A percentile compares a stretch with the other conserved stretches of the same genome.
These are phyloP conservation scores for Pseudopodoces humilis DNA, from an alignment of 2,113 vertebrate species.

Conservation along the genomic window DNA sequence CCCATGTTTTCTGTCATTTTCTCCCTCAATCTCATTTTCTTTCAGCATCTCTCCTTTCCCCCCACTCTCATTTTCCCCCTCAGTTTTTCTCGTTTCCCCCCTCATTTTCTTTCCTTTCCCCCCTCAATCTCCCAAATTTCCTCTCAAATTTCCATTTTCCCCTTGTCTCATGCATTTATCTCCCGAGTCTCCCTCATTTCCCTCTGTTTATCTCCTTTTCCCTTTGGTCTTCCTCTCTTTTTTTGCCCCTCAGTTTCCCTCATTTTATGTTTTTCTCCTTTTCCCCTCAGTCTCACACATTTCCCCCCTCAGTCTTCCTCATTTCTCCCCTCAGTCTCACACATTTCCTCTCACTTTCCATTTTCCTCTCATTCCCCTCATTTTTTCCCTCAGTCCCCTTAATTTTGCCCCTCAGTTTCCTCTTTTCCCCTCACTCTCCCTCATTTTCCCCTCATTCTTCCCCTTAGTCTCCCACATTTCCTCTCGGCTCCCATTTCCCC, in stretches of 20 bases:
- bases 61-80: background rate
- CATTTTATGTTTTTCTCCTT: background rate
- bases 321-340: background rate
- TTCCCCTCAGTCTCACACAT: background rate
- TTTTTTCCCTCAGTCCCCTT: too few species aligned
- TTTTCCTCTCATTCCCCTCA: background rate
- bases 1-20: background rate
- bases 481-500: background rate
- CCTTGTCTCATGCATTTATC: background rate
- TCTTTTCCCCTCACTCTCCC: background rate
- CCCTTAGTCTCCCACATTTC: background rate
- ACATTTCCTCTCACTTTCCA: background rate
- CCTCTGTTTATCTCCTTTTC: background rate
- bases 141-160: background rate
- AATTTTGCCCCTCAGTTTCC: background rate
- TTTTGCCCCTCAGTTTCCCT: background rate
- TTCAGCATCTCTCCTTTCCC: background rate
- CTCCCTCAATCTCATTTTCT: background rate
- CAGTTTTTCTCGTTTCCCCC: background rate
- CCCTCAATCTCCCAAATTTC: background rate
- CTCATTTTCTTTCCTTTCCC: background rate
- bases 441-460: background rate
- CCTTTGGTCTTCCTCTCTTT: background rate
- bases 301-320: background rate
- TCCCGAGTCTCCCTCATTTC: background rate